phyloP scores from a whole-genome alignment of 1,140 invertebrate species.

The Caenorhabditis elegans region WBcel235 BX284602.5:13085501-13086000 shows the following conservation, averaged over 20 bases:
- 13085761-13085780: background rate
- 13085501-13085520: background rate
- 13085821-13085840: conserved; percentile 7
- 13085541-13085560: background rate
- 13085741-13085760: background rate
- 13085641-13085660: background rate
- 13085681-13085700: background rate
- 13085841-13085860: background rate
- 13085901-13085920: conserved; percentile 3
- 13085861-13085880: background rate
- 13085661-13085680: background rate
- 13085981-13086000: conserved; percentile 81
- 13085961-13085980: conserved; percentile 77
- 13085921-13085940: background rate
- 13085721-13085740: background rate
- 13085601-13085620: conserved; percentile 39
- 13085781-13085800: background rate
- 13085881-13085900: conserved; percentile 31
- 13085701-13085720: background rate
- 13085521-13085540: background rate
- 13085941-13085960: background rate
- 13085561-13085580: background rate
- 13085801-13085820: conserved; percentile 10
- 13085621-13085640: conserved; percentile 12
- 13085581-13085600: conserved; percentile 10